Evolutionary conservation across 1,140 invertebrate genomes (phyloP).

Genomic region (Palaemon carinicauda): DNA sequence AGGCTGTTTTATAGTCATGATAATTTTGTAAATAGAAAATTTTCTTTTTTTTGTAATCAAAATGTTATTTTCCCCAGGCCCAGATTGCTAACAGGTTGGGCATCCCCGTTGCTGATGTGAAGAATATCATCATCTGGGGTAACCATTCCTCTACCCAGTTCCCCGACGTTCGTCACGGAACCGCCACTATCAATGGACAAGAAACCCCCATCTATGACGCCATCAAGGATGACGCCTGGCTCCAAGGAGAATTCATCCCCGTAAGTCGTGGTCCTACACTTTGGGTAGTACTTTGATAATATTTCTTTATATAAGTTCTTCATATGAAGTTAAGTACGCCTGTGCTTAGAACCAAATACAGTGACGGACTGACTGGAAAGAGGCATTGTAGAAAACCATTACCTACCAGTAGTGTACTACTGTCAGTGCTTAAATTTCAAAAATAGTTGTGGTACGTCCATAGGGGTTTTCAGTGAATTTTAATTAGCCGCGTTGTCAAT

Average conservation of each 20-base stretch:
- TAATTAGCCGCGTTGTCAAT: too few relatives aligned
- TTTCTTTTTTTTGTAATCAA: not conserved
- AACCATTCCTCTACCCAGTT: conserved; percentile 99
- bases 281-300: not conserved
- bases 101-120: conserved; percentile 76
- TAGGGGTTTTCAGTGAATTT: too few relatives aligned
- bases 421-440: too few relatives aligned
- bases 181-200: conserved; percentile 70
- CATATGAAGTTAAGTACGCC: too few relatives aligned
- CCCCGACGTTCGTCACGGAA: conserved; percentile 91
- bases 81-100: conserved; percentile 64
- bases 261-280: conserved; percentile 62
- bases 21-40: not conserved
- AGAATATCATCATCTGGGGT: conserved; percentile 98
- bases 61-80: conserved; percentile 33
- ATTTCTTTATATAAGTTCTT: too few relatives aligned
- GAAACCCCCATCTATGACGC: conserved; percentile 70
- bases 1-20: too few relatives aligned
- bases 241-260: conserved; percentile 83
- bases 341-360: too few relatives aligned
- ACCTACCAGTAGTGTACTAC: too few relatives aligned
- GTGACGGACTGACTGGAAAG: too few relatives aligned
- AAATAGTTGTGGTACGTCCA: too few relatives aligned
- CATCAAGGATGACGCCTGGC: conserved; percentile 83
- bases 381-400: too few relatives aligned